These are phyloP conservation scores for Hephaestus fuliginosus DNA, from an alignment of 2,797 vertebrate genomes.

Conservation along the genomic window DNA sequence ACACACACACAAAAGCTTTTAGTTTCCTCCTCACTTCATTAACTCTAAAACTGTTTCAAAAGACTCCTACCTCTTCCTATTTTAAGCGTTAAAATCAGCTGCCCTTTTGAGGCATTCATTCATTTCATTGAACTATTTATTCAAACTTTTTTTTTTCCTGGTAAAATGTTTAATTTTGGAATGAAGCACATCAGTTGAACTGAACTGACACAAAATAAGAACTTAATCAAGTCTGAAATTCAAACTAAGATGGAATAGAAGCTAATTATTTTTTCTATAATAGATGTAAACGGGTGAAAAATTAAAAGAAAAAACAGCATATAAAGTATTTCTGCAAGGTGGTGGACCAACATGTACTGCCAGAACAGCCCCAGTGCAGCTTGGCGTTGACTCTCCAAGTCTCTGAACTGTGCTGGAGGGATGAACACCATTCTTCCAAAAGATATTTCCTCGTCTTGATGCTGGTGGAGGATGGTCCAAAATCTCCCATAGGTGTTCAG, in stretches of 20 bases:
- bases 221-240: background rate
- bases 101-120: background rate
- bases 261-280: background rate
- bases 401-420: too few species aligned
- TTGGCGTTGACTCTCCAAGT: too few species aligned
- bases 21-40: background rate
- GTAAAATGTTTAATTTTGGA: background rate
- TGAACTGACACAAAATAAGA: background rate
- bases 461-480: too few species aligned
- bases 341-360: too few species aligned
- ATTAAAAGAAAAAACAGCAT: too few species aligned
- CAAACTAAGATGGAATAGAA: background rate
- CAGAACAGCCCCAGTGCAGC: too few species aligned
- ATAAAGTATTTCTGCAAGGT: too few species aligned
- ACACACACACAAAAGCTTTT: background rate
- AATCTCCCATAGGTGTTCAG: too few species aligned
- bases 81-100: background rate
- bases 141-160: background rate
- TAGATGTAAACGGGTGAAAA: too few species aligned
- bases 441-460: too few species aligned
- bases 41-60: conserved; percentile 10
- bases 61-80: background rate
- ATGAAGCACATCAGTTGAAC: background rate
- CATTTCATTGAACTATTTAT: background rate
- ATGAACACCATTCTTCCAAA: too few species aligned